Evolutionary conservation across 2,888 invertebrate genomes (phyloP).

Genomic region (Carabus problematicus): DNA sequence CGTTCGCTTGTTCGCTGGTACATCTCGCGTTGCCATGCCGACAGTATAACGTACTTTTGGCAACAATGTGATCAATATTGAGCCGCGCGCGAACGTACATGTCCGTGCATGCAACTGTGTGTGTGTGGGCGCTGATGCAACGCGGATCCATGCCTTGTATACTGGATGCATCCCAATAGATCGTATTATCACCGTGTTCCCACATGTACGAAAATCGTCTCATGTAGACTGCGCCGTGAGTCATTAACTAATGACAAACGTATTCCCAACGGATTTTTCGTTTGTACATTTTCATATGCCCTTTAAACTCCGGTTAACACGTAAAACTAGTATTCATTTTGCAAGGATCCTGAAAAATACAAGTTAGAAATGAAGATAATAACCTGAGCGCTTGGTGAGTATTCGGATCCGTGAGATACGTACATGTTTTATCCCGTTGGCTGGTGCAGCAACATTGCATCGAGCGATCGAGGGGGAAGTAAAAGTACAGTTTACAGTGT

Average conservation of each 20-base stretch:
- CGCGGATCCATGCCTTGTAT: background rate
- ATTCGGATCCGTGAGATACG: background rate
- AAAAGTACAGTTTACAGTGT: constrained; percentile 13
- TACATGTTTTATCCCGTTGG: background rate
- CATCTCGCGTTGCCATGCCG: constrained; percentile 22
- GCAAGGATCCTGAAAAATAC: no score
- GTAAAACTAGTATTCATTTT: no score
- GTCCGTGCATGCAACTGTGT: background rate
- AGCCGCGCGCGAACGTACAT: constrained; percentile 1
- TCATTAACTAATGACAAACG: no score
- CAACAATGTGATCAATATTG: constrained; percentile 26
- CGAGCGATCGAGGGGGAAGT: constrained; percentile 11
- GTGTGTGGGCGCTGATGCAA: constrained; percentile 9
- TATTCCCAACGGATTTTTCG: no score
- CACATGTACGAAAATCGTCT: no score
- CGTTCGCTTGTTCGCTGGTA: background rate
- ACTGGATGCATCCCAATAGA: background rate
- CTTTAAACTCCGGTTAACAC: no score
- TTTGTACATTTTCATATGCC: no score
- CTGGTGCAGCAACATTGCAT: constrained; percentile 31
- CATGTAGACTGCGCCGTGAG: no score
- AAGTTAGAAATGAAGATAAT: background rate
- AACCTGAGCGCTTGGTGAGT: background rate
- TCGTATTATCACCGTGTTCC: background rate
- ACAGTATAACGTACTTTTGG: constrained; percentile 14